Conservation (phyloP, 1,140 invertebrate genomes). For the Drosophila obscura region DNA sequence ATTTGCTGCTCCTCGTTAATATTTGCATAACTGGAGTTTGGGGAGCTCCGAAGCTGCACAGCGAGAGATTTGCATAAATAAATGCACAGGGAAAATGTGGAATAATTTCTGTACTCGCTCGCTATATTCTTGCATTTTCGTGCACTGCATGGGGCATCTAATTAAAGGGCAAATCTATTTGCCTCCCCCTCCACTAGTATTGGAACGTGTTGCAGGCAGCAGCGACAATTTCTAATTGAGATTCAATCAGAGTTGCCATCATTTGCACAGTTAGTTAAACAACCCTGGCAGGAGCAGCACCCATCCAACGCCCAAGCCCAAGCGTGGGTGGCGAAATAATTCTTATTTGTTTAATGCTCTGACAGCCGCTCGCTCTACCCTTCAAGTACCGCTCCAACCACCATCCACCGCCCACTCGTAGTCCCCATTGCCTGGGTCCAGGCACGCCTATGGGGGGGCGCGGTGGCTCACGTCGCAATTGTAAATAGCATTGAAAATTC, state of each 20-base stretch:
- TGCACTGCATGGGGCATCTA: conserved; percentile 25
- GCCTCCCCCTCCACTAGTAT: neutral
- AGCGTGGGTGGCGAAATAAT: conserved; percentile 21
- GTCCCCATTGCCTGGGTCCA: conserved; percentile 21
- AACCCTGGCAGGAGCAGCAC: conserved; percentile 7
- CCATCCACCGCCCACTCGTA: conserved; percentile 1
- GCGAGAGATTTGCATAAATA: conserved; percentile 36
- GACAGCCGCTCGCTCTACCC: conserved; percentile 20
- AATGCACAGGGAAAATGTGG: conserved; percentile 15
- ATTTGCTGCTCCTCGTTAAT: neutral
- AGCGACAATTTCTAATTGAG: conserved; percentile 66
- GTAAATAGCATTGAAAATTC: conserved; percentile 71
- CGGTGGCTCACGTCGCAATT: conserved; percentile 54
- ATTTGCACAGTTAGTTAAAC: conserved; percentile 80
- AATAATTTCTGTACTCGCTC: neutral
- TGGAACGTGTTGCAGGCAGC: conserved; percentile 3
- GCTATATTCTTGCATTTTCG: neutral
- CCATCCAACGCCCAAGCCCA: neutral
- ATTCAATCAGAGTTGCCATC: conserved; percentile 58
- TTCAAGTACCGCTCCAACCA: neutral
- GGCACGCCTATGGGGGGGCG: conserved; percentile 48
- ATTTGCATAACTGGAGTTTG: conserved; percentile 42
- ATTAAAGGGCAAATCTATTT: conserved; percentile 28
- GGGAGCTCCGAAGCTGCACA: neutral
- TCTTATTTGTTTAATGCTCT: conserved; percentile 70